Percentiles rank a stretch among this genome's conserved stretches.
Evolutionary conservation across 2,888 invertebrate species (phyloP).

Genomic region (Hartigia nigra): DNA sequence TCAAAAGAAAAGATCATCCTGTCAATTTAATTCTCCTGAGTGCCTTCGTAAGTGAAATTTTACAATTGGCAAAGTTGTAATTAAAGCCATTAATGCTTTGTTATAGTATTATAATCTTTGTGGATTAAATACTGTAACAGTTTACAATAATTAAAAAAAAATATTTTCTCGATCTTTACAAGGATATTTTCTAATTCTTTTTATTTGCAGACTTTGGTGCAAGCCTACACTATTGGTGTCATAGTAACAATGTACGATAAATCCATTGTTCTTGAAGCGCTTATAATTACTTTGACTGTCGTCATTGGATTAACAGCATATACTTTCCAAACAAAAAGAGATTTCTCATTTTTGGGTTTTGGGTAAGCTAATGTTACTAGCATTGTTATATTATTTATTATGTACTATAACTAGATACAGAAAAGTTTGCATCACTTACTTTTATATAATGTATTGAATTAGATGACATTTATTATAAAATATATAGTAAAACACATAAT

Average conservation of each 20-base stretch:
- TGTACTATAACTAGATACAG: not conserved
- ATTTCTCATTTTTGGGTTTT: constrained; percentile 83
- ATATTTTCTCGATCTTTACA: not conserved
- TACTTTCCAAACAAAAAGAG: constrained; percentile 86
- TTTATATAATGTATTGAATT: not conserved
- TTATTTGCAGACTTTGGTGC: constrained; percentile 77
- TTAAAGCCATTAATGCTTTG: not conserved
- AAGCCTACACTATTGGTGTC: constrained; percentile 83
- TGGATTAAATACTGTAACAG: not conserved
- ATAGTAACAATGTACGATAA: constrained; percentile 84
- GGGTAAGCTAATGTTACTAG: constrained; percentile 69
- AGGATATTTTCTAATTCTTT: constrained; percentile 22
- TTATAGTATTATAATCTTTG: not conserved
- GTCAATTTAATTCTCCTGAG: constrained; percentile 83
- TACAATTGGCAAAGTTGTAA: not conserved
- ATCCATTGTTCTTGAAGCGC: constrained; percentile 80
- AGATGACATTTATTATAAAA: not conserved
- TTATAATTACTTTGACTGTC: constrained; percentile 80
- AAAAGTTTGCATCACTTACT: not conserved
- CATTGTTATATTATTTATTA: not conserved
- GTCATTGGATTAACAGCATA: constrained; percentile 81
- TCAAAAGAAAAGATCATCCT: constrained; percentile 82
- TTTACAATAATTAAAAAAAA: not conserved
- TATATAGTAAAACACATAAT: not conserved
- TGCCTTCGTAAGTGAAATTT: constrained; percentile 77